Percentiles rank a stretch among this genome's conserved stretches.
These are phyloP conservation scores for Drosophila kohkoa DNA, from an alignment of 1,140 invertebrate species.

Conservation along the genomic window DNA sequence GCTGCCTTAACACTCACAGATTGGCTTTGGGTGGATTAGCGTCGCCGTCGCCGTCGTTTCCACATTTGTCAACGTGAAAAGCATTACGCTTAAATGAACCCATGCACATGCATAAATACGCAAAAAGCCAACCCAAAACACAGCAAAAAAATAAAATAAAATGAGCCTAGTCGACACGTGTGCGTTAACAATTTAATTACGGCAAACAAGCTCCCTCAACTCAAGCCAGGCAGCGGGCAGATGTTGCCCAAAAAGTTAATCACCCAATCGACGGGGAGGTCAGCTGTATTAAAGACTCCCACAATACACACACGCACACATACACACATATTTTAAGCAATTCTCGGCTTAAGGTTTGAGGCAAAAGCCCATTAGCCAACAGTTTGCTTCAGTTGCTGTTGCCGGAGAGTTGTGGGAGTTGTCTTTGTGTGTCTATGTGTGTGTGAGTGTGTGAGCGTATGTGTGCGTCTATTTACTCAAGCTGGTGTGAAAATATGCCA, in stretches of 20 bases:
- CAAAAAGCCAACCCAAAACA: conserved; percentile 23
- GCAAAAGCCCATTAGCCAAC: conserved; percentile 34
- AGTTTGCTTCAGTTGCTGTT: conserved; percentile 5
- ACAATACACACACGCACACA: no score
- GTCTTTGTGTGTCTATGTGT: not conserved
- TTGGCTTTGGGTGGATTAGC: conserved; percentile 38
- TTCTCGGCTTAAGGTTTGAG: conserved; percentile 19
- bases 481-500: conserved; percentile 51
- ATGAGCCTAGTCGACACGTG: conserved; percentile 63
- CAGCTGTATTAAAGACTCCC: conserved; percentile 49
- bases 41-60: conserved; percentile 1
- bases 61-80: conserved; percentile 76
- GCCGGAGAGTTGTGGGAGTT: not conserved
- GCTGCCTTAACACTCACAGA: conserved; percentile 2
- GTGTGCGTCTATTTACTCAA: conserved; percentile 41
- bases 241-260: conserved; percentile 71
- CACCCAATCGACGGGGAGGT: conserved; percentile 58
- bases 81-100: conserved; percentile 78
- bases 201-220: conserved; percentile 23
- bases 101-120: conserved; percentile 60
- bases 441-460: no score
- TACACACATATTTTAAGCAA: conserved; percentile 16
- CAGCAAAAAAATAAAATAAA: no score
- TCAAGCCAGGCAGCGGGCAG: conserved; percentile 23
- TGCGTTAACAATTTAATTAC: conserved; percentile 81